Base-by-base conservation (phyloP, 2,888 invertebrate species). In the Cryptophagus acutangulus region DNA sequence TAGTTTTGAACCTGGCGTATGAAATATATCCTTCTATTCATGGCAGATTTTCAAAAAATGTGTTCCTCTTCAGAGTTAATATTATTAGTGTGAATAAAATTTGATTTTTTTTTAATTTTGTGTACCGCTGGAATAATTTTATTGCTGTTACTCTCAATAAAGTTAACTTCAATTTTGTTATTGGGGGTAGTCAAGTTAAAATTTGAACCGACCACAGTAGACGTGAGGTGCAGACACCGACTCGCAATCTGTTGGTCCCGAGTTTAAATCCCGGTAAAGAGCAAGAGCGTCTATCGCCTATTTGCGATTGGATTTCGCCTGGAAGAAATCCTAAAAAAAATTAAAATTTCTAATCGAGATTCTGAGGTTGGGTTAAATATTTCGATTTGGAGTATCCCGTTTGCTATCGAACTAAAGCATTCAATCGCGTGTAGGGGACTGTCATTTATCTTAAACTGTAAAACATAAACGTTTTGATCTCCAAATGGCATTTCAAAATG, bases 21-120 rank as follows among this genome's bases (percentile, higher is more conserved):
- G 28, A 28, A 28, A 28, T 6, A 28, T 28, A n/a, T 36, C 25
- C 5, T 5, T 25, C 9, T 13, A 36, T 36, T 36, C 15, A 9
- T 13, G 3, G 17, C 37, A 37, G n/a, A 28, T n/a, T 6, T 37
- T 28, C 3, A 37, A 3, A 10, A 37, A 3, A 6, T 10, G n/a
- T 8, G 3, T 29, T 28, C 17, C 12, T 37, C 37, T 37, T 37
- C 37, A 2, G 13, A 2, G 8, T 37, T 37, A 28, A 28, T 13
- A 28, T 37, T 28, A n/a, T 37, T 17, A 6, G 24, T 17, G 26
- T 13, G 26, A n/a, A 26, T 8, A 3, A 8, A 4, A n/a, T 4
- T 8, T 6, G 3, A 4, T 6, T 6, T 26, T 3, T 26, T n/a
- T 26, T 26, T 13, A 3, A 12, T 26, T 3, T 4, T 3, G 3